Percentiles rank a stretch among this genome's conserved stretches.
Conservation (phyloP, 2,888 invertebrate species). For the Ichneumoninae sp. region DNA sequence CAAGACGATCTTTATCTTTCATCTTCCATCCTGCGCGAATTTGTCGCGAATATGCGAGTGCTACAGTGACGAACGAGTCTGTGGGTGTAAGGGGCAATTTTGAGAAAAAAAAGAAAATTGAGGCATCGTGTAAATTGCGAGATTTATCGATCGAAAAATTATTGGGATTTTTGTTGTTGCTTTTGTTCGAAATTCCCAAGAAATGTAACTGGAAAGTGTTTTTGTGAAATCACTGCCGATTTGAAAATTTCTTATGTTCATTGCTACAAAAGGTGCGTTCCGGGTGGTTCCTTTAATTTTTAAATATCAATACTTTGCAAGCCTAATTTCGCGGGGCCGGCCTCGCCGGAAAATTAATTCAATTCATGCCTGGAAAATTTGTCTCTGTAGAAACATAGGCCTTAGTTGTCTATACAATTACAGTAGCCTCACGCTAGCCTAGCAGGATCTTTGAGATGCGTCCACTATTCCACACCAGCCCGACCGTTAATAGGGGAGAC, state of each 20-base stretch:
- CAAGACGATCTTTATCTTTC: not conserved
- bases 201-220: not conserved
- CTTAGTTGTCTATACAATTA: too few relatives aligned
- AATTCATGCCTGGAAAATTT: not conserved
- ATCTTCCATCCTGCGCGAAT: not conserved
- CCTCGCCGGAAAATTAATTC: constrained; percentile 3
- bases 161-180: not conserved
- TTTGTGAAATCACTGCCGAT: not conserved
- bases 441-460: too few relatives aligned
- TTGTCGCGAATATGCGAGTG: not conserved
- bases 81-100: not conserved
- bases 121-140: not conserved
- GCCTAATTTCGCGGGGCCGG: not conserved
- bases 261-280: too few relatives aligned
- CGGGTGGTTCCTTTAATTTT: not conserved
- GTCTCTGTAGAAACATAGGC: too few relatives aligned
- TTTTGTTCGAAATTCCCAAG: not conserved
- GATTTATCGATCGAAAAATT: not conserved
- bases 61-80: not conserved
- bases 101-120: not conserved
- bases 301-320: not conserved
- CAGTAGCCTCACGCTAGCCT: too few relatives aligned
- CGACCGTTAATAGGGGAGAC: too few relatives aligned
- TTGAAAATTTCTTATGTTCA: not conserved
- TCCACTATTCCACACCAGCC: too few relatives aligned